A percentile compares a stretch with the other conserved stretches of the same genome.
Conservation (phyloP, 2,797 vertebrate species). For the Gymnoscopelus braueri region DNA sequence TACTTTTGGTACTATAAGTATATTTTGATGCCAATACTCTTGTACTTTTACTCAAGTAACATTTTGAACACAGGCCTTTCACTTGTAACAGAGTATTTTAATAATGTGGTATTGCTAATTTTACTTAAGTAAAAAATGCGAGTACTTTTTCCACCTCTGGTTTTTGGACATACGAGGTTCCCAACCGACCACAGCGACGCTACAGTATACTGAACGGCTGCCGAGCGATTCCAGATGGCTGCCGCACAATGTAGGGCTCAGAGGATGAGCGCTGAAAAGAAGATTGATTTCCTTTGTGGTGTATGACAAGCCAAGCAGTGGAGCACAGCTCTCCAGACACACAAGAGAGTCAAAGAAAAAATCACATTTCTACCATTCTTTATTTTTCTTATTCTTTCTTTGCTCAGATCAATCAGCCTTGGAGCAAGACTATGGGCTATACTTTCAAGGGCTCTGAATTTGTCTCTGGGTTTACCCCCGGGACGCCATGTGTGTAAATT, state of each 20-base stretch:
- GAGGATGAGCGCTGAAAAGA: constrained; percentile 78
- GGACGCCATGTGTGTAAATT: too few relatives aligned
- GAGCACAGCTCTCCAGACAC: constrained; percentile 73
- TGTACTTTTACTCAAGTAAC: too few relatives aligned
- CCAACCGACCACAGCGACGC: too few relatives aligned
- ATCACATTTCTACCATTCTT: constrained; percentile 54
- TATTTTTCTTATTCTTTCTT: constrained; percentile 39
- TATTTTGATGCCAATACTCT: too few relatives aligned
- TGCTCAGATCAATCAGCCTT: constrained; percentile 60
- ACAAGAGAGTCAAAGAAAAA: constrained; percentile 63
- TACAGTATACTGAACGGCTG: constrained; percentile 56
- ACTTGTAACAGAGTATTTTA: too few relatives aligned
- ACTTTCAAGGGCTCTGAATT: constrained; percentile 37
- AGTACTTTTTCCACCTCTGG: too few relatives aligned
- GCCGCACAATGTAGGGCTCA: constrained; percentile 71
- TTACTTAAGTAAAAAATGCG: too few relatives aligned
- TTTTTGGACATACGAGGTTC: neutral
- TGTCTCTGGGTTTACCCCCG: constrained; percentile 34
- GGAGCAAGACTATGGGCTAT: constrained; percentile 44
- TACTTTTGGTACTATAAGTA: too few relatives aligned
- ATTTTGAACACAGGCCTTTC: too few relatives aligned
- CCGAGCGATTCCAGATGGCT: constrained; percentile 80
- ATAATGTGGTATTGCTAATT: too few relatives aligned
- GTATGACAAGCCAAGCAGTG: constrained; percentile 77
- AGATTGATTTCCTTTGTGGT: constrained; percentile 84